Evolutionary conservation across 2,888 invertebrate species (phyloP), one percentile per base, ranked within the genome.

Genomic region (Cenopis cana): DNA sequence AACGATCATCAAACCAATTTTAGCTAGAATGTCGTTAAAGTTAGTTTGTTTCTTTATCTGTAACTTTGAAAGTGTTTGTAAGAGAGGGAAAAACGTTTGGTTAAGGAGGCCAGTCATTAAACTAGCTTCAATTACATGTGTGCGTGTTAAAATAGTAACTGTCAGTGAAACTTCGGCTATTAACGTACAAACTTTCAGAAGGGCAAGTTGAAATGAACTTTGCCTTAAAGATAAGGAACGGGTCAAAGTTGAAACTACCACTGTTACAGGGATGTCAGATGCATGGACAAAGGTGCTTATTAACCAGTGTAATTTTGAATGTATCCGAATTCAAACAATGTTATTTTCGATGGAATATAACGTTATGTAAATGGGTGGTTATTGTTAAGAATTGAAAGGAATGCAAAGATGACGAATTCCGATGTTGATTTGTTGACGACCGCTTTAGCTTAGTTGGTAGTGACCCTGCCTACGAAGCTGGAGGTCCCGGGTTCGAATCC

Each of bases 241-340:
- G 73, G 73, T 67, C 62, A 60, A 56, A 70, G 57, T 70, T 73
- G 56, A 50, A 52, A 59, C 57, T 56, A 29, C 52, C 54, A 54
- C 46, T 62, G 52, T 65, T 68, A 33, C 9, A 18, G 36, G n/a
- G 14, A 54, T 68, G 41, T 55, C 65, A 65, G 17, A 46, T 29
- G 29, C 65, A 41, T 54, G 29, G 55, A 65, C 54, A 65, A 41
- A 65, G 41, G 60, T 60, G 17, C 17, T 14, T 20, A 18, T 2
- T 55, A 17, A 41, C 41, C 41, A 41, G 41, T 14, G 41, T 41
- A 41, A 14, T n/a, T n/a, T n/a, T n/a, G n/a, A n/a, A n/a, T n/a
- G n/a, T n/a, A n/a, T n/a, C n/a, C n/a, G n/a, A n/a, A n/a, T n/a
- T n/a, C n/a, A n/a, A n/a, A n/a, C n/a, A n/a, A n/a, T n/a, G 41